Conservation (phyloP, 2,113 vertebrate genomes). For the Scolopax mira region DNA sequence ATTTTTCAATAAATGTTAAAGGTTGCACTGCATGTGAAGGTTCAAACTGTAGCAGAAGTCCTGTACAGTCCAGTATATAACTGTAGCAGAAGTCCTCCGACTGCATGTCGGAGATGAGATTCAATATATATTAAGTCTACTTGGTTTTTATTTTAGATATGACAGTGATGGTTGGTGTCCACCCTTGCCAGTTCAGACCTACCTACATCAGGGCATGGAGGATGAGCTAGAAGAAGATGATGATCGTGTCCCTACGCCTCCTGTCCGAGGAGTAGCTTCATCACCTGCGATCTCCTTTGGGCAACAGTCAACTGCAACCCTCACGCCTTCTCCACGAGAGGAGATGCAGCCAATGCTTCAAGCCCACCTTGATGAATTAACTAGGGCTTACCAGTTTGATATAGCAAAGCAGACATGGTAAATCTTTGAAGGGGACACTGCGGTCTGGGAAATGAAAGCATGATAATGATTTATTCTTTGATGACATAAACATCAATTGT, state of each 20-base stretch:
- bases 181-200: slow-evolving; percentile 93
- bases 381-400: slow-evolving; percentile 96
- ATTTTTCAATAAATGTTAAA: background rate
- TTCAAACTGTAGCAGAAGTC: background rate
- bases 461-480: background rate
- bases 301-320: slow-evolving; percentile 95
- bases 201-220: slow-evolving; percentile 97
- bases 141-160: slow-evolving; percentile 78
- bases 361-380: slow-evolving; percentile 94
- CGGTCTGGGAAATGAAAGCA: background rate
- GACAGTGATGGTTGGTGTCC: slow-evolving; percentile 97
- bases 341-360: slow-evolving; percentile 98
- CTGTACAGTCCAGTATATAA: no score
- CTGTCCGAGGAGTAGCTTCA: slow-evolving; percentile 93
- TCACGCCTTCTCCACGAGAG: slow-evolving; percentile 94
- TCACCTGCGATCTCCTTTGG: slow-evolving; percentile 97
- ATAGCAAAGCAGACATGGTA: slow-evolving; percentile 97
- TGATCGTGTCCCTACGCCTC: slow-evolving; percentile 95
- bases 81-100: background rate
- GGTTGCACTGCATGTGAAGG: background rate
- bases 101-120: background rate
- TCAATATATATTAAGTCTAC: background rate
- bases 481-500: background rate
- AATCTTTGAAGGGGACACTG: background rate
- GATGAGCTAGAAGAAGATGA: slow-evolving; percentile 98